Percentiles rank a stretch among this genome's conserved stretches.
Conservation (phyloP, 2,797 vertebrate genomes). For the Falco concolor region DNA sequence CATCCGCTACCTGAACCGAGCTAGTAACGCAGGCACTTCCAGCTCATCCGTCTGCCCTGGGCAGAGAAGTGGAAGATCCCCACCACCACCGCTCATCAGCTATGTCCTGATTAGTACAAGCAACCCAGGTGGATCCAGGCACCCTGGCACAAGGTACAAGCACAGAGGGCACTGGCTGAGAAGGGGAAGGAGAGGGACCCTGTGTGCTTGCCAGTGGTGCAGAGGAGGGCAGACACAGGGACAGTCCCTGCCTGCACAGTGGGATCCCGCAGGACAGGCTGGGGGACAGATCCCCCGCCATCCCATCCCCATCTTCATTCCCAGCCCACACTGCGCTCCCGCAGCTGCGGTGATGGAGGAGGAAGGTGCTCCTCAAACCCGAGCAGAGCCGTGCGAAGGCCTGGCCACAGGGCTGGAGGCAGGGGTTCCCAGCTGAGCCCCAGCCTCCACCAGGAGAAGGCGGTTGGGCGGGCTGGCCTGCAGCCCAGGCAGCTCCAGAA, state of each 20-base stretch:
- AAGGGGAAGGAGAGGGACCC: background rate
- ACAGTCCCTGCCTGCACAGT: background rate
- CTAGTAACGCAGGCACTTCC: background rate
- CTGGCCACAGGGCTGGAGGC: background rate
- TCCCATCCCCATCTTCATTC: background rate
- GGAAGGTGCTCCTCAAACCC: background rate
- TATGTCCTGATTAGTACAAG: background rate
- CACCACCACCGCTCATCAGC: background rate
- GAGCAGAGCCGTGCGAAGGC: fast-evolving
- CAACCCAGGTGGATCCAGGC: background rate
- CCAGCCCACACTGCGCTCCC: background rate
- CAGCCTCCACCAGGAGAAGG: background rate
- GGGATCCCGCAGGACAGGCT: background rate
- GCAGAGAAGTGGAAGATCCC: background rate
- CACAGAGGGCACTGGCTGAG: background rate
- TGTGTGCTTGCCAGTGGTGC: fast-evolving
- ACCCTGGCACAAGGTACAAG: background rate
- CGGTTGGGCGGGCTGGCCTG: fast-evolving
- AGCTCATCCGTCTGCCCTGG: background rate
- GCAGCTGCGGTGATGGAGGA: fast-evolving
- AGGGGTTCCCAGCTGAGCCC: background rate
- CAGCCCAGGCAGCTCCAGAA: background rate
- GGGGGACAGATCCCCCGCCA: background rate
- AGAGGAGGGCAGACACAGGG: background rate
- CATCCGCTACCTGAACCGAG: background rate